Percentiles rank a stretch among this genome's conserved stretches.
These are phyloP conservation scores for Lithobates pipiens DNA, from an alignment of 2,797 vertebrate species.

Conservation along the genomic window DNA sequence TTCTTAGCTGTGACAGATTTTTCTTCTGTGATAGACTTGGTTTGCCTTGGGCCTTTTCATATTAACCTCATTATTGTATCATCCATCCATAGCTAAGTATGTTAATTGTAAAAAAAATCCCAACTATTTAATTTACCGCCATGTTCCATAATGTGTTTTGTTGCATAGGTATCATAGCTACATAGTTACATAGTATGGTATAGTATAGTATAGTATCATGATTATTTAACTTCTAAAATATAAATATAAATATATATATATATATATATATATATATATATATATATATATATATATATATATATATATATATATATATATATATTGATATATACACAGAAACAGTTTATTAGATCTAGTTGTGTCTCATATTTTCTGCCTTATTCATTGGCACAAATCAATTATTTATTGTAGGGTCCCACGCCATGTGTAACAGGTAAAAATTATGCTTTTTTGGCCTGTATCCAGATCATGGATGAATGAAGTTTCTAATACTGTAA, in stretches of 20 bases:
- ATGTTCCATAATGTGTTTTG: too few species aligned
- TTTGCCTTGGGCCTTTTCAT: background rate
- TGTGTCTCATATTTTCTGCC: background rate
- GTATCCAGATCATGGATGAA: constrained; percentile 46
- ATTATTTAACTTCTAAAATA: too few species aligned
- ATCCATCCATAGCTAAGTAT: background rate
- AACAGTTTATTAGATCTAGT: background rate
- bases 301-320: too few species aligned
- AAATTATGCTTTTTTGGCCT: constrained; percentile 28
- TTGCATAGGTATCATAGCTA: too few species aligned
- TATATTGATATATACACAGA: too few species aligned
- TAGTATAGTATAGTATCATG: too few species aligned
- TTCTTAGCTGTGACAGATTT: too few species aligned
- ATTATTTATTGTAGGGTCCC: constrained; percentile 13
- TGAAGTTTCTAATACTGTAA: constrained; percentile 54
- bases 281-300: too few species aligned
- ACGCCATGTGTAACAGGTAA: constrained; percentile 35
- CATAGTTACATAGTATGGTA: too few species aligned
- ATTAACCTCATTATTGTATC: background rate
- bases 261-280: too few species aligned
- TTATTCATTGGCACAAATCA: constrained; percentile 29
- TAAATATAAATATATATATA: too few species aligned
- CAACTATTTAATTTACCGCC: too few species aligned
- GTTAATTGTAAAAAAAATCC: background rate
- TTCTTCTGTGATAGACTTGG: background rate